Base-by-base conservation (phyloP, 2,888 invertebrate genomes). In the Steinernema hermaphroditum region DNA sequence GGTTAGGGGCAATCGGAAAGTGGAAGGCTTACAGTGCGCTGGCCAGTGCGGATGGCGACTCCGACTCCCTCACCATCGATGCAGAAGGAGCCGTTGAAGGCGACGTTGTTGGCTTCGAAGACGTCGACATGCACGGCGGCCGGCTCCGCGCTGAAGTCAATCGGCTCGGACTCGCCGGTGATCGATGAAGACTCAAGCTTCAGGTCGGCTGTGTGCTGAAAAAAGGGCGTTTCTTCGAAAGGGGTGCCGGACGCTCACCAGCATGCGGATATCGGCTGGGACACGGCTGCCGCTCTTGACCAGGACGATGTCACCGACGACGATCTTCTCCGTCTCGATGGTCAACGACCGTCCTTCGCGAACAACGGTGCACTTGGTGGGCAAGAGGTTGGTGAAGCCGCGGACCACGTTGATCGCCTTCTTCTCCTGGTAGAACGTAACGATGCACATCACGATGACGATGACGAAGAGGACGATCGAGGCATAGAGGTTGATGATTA, bases 231-330 rank as follows among this genome's bases (percentile, higher is more conserved):
- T 57, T 4, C 37, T 37, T 37, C 12, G 12, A 37, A 12, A 37
- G 12, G 37, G 6, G 4, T 12, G 43, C 22, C n/a, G 14, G 0
- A 9, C 1, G 12, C 62, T 62, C 32, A 62, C 62, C 32, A 62
- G 62, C 62, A 62, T 62, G 29, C 62, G 29, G 32, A 62, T 29
- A 68, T 83, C 83, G 44, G 83, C 82, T 37, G 83, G 83, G 2
- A 83, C 81, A 29, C 77, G 75, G 49, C 74, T 77, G 57, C 83
- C 83, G 54, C 74, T 77, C 34, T 79, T 78, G 43, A 83, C 79
- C 9, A 79, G 76, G 24, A 83, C 79, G 49, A 83, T 72, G 70
- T 83, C 83, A 0, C 83, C 83, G n/a, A 80, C 78, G 6, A 83
- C 83, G 12, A 83, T 76, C 19, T 82, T 78, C 27, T 78, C 81